A percentile compares a stretch with the other conserved stretches of the same genome.
These are phyloP conservation scores for Prionailurus bengalensis DNA, from an alignment of 2,113 vertebrate species.

Conservation along the genomic window DNA sequence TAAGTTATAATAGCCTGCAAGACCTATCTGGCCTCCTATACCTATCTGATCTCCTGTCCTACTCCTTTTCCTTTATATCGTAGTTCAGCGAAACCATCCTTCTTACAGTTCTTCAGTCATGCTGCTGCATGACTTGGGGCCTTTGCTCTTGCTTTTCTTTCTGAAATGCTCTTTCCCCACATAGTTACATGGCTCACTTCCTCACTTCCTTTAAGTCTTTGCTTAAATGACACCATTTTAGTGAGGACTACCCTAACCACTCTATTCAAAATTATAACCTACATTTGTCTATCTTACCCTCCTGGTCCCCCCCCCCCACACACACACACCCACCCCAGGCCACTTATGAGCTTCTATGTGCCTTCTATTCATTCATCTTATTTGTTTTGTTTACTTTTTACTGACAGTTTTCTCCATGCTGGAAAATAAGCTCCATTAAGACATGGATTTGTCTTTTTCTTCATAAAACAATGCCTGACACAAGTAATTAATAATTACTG, in stretches of 20 bases:
- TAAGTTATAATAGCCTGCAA: not conserved
- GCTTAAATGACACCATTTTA: not conserved
- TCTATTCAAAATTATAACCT: not conserved
- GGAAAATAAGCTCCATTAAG: not conserved
- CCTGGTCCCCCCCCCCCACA: not conserved
- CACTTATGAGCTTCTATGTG: not conserved
- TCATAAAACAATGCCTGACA: not conserved
- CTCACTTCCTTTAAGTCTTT: constrained; percentile 18
- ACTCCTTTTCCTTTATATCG: not conserved
- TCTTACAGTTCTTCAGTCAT: not conserved
- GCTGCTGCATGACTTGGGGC: not conserved
- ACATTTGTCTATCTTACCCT: not conserved
- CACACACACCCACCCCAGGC: not conserved
- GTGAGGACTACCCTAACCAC: not conserved
- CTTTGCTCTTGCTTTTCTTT: constrained; percentile 9
- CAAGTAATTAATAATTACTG: constrained; percentile 5
- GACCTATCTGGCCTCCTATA: not conserved
- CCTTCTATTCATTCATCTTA: not conserved
- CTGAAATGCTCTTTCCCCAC: not conserved
- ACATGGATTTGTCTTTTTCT: constrained; percentile 4
- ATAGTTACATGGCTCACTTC: not conserved
- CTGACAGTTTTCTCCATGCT: not conserved
- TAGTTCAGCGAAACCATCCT: not conserved
- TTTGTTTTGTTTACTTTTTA: not conserved
- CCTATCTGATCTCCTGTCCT: not conserved